These are phyloP conservation scores for Butorides virescens DNA, from an alignment of 2,113 vertebrate species.

Conservation along the genomic window DNA sequence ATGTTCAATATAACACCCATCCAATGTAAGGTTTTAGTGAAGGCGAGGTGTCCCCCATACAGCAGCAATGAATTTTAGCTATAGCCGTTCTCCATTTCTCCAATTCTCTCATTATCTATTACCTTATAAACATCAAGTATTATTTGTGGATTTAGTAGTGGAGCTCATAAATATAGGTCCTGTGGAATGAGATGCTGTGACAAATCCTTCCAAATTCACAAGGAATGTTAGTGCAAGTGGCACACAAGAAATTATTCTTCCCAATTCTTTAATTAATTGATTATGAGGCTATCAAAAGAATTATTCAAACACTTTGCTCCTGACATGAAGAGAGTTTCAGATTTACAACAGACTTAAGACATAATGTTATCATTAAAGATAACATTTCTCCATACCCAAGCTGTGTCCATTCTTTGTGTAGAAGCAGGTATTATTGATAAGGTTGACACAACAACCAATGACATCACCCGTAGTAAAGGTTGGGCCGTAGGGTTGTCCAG, in stretches of 20 bases:
- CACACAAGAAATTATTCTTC: background rate
- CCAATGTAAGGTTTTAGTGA: background rate
- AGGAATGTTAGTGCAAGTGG: background rate
- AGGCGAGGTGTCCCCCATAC: background rate
- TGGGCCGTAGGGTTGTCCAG: slow-evolving; percentile 83
- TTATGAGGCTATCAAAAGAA: background rate
- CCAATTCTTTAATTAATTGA: background rate
- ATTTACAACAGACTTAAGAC: background rate
- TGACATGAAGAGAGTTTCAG: background rate
- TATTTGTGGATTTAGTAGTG: background rate
- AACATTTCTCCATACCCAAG: slow-evolving; percentile 75
- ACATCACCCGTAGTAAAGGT: slow-evolving; percentile 86
- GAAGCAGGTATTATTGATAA: slow-evolving; percentile 87
- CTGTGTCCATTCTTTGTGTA: slow-evolving; percentile 88
- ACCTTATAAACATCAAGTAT: background rate
- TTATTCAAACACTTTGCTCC: background rate
- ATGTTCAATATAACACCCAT: background rate
- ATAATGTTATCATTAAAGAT: background rate
- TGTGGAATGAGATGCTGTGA: background rate
- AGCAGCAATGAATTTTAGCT: background rate
- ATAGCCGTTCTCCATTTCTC: background rate
- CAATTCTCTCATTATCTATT: background rate
- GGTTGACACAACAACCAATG: slow-evolving; percentile 86
- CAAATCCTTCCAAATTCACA: background rate
- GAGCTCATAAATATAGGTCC: background rate